Evolutionary conservation across 2,113 vertebrate genomes (phyloP), one percentile per base, ranked within the genome.

Genomic region (Polypterus senegalus): DNA sequence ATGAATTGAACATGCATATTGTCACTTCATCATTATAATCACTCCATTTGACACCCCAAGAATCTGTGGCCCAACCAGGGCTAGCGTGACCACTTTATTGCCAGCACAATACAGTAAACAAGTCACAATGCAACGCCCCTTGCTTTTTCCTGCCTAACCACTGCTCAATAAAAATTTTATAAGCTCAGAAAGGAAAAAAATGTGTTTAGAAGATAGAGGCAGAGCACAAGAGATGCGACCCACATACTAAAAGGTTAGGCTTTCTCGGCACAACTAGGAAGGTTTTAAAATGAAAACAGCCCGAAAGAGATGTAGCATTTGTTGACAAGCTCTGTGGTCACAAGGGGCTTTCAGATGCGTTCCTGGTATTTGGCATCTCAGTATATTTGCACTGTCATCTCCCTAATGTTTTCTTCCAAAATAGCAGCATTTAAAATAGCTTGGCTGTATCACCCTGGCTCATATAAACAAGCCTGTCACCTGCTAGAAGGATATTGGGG

Each of bases 351-450:
- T 56, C 54, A 56, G 9, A 27, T 43, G 56, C 27, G 27, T 43
- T 58, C 5, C 7, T 27, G 56, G 8, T 52, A 52, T 52, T 52
- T 52, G 7, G n/a, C 27, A 44, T n/a, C 56, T 44, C 55, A 61
- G 48, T 52, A 8, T 70, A 81, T 78, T 71, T 76, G 74, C 70
- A 74, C 71, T 67, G 74, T 79, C 78, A 83, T 80, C 74, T 72
- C 66, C 63, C 45, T 67, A 73, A 68, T 74, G 73, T 71, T n/a
- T 43, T 70, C 71, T 69, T 74, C 71, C 60, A 69, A 73, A 71
- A 71, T 62, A 69, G 71, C 69, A 74, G 69, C 66, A 63, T 71
- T 73, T 71, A 70, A 74, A 77, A 80, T 73, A 77, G 76, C 70
- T 70, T 46, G 66, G 70, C 54, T 62, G 60, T 69, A 73, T 52